Evolutionary conservation across 2,113 vertebrate genomes (phyloP).

Genomic region (Phrynosoma platyrhinos): DNA sequence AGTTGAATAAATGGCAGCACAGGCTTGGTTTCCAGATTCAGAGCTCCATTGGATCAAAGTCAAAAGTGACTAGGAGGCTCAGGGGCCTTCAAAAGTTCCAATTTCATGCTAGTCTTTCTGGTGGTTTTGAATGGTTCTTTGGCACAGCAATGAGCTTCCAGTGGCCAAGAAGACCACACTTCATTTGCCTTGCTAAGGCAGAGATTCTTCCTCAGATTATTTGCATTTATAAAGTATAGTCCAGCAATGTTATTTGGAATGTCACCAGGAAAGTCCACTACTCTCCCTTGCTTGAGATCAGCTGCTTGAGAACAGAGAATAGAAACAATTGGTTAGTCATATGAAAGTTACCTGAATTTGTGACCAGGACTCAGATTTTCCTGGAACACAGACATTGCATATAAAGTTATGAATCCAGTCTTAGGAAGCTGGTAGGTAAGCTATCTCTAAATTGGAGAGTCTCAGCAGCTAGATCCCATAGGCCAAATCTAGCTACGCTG

Average conservation of each 20-base stretch:
- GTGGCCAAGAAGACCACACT: slow-evolving; percentile 8
- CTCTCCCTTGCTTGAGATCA: slow-evolving; percentile 43
- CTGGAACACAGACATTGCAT: neutral
- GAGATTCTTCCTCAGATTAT: slow-evolving; percentile 9
- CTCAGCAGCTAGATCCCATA: neutral
- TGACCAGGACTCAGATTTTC: no score
- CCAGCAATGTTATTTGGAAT: neutral
- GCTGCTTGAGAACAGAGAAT: slow-evolving; percentile 44
- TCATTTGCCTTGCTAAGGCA: neutral
- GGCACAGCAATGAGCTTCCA: slow-evolving; percentile 6
- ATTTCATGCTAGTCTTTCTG: slow-evolving; percentile 29
- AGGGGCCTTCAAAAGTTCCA: slow-evolving; percentile 36
- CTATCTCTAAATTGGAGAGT: no score
- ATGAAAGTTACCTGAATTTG: neutral
- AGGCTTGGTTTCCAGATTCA: slow-evolving; percentile 40
- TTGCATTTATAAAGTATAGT: neutral
- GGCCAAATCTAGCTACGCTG: no score
- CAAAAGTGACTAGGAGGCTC: slow-evolving; percentile 29
- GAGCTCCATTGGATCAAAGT: slow-evolving; percentile 3
- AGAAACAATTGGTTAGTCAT: slow-evolving; percentile 40
- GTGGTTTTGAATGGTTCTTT: slow-evolving; percentile 18
- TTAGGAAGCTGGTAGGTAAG: neutral
- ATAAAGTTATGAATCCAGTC: no score
- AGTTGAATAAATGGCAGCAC: slow-evolving; percentile 36
- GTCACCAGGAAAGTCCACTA: slow-evolving; percentile 48